Conservation (phyloP, 2,113 vertebrate genomes). For the Ageneiosus marmoratus region DNA sequence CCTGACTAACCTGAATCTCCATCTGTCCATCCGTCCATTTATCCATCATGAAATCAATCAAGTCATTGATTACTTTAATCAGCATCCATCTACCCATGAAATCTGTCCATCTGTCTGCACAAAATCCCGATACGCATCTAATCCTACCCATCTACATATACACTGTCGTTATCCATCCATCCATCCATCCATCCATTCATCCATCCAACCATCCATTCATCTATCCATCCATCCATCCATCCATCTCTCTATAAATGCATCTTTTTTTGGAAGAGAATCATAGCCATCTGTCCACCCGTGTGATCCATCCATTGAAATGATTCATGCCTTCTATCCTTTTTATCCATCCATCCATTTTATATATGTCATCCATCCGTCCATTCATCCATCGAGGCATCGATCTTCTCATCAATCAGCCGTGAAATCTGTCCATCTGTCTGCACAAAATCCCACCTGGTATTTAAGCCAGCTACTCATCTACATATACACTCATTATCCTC, state of each 20-base stretch:
- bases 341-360: not conserved
- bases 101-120: not conserved
- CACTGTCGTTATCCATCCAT: not conserved
- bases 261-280: not conserved
- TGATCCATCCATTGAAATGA: not conserved
- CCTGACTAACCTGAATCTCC: not conserved
- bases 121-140: not conserved
- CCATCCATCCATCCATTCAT: not conserved
- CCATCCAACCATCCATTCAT: not conserved
- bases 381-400: not conserved
- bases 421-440: not conserved
- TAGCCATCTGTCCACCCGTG: not conserved
- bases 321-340: not conserved
- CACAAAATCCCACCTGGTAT: not conserved
- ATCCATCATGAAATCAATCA: not conserved
- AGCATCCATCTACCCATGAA: not conserved
- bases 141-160: not conserved
- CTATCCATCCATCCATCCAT: not conserved
- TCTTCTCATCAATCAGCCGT: no score
- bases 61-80: not conserved
- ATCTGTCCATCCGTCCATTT: not conserved
- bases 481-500: not conserved
- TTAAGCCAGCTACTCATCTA: not conserved
- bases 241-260: not conserved
- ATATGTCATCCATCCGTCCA: not conserved